phyloP scores from a whole-genome alignment of 2,888 invertebrate species.

The Carpatolechia fugitivella region DNA sequence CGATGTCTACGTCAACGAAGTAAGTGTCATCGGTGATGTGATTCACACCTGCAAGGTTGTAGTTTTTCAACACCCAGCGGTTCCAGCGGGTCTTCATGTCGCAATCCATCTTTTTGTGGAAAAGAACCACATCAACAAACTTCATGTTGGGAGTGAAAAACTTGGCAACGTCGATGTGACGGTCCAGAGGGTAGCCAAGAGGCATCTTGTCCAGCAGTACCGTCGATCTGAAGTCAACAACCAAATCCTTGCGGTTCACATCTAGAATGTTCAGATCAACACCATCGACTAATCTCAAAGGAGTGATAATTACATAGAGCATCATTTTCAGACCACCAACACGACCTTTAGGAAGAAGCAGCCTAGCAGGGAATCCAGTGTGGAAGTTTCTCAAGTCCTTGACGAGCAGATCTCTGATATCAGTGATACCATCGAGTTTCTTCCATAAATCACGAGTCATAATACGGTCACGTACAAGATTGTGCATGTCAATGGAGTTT shows the following conservation, averaged over 20 bases:
- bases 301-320: constrained; percentile 81
- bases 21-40: constrained; percentile 48
- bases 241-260: constrained; percentile 64
- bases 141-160: constrained; percentile 84
- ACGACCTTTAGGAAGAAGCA: constrained; percentile 85
- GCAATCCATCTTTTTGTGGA: constrained; percentile 76
- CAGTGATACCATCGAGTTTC: constrained; percentile 78
- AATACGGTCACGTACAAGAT: constrained; percentile 82
- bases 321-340: constrained; percentile 82
- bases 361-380: constrained; percentile 84
- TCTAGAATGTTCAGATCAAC: constrained; percentile 57
- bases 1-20: constrained; percentile 49
- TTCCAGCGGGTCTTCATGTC: constrained; percentile 70
- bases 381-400: constrained; percentile 70
- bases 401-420: constrained; percentile 48
- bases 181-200: constrained; percentile 87
- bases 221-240: constrained; percentile 59
- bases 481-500: constrained; percentile 82
- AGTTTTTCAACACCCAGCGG: constrained; percentile 56
- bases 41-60: constrained; percentile 45
- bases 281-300: constrained; percentile 68
- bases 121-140: constrained; percentile 82
- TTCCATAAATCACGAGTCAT: constrained; percentile 82
- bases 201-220: constrained; percentile 80
- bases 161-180: constrained; percentile 76